Base-by-base conservation (phyloP, 2,888 invertebrate species). In the Ptilodon capucinus region DNA sequence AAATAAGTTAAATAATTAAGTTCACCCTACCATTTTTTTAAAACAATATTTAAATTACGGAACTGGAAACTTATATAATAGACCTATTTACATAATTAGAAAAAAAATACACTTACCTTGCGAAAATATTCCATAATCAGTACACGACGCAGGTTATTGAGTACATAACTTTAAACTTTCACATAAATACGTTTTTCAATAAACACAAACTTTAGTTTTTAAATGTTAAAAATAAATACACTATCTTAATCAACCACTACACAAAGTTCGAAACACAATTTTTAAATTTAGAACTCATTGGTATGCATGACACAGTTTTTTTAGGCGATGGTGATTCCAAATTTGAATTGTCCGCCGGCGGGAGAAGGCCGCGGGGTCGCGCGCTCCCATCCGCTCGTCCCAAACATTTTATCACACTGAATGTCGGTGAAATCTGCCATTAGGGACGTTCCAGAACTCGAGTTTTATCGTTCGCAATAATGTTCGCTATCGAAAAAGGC, bases 331-430 rank as follows among this genome's bases (percentile, higher is more conserved):
- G 53, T 53, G 54, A 59, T 68, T 65, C 68, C 52, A 74, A 75
- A 79, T 86, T 86, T 84, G 74, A 87, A 86, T 77, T 76, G 75
- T 50, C 64, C 75, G 76, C 71, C 82, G 85, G 85, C 86, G 87
- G 82, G 86, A 79, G 76, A 57, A 62, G 63, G 67, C 59, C 64
- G 68, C 60, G 68, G 67, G 68, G 61, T 74, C 76, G 70, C 76
- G 76, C 77, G 74, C 63, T 76, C 72, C 69, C 80, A 74, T 71
- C 84, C 81, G 79, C 78, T 71, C 72, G 67, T 69, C 67, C 66
- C 81, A 67, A 79, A 76, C 84, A 83, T 84, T 86, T 84, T 86
- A 85, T 86, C 86, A 81, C 76, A 87, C 87, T 87, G 87, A 85
- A 74, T 74, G 70, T 68, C 73, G 71, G 71, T 70, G 73, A 82